Conservation (phyloP, 1,140 invertebrate species). For the Mizuhopecten yessoensis region DNA sequence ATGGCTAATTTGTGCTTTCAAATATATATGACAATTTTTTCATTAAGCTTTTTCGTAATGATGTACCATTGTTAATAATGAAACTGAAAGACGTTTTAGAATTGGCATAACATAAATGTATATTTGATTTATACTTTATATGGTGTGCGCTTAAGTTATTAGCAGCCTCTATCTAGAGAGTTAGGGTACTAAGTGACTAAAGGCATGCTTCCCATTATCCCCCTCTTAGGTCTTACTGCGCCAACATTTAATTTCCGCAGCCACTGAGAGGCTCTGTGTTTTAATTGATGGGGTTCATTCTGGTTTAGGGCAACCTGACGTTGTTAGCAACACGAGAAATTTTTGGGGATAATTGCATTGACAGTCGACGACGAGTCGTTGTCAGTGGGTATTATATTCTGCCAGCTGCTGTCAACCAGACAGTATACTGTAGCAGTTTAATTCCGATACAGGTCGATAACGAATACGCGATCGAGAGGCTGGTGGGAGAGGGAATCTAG, state of each 20-base stretch:
- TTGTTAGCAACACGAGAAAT: neutral
- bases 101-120: too few species aligned
- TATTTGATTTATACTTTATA: too few species aligned
- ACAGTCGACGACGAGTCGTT: neutral
- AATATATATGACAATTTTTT: too few species aligned
- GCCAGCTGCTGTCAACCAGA: neutral
- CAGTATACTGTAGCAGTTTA: neutral
- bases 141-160: too few species aligned
- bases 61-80: too few species aligned
- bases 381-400: neutral
- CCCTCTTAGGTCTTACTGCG: neutral
- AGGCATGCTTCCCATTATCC: too few species aligned
- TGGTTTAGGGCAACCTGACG: neutral
- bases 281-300: neutral
- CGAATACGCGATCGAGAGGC: neutral
- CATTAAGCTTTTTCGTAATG: too few species aligned
- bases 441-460: neutral
- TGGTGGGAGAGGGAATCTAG: neutral
- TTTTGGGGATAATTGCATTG: constrained; percentile 4
- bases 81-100: too few species aligned
- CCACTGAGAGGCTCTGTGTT: neutral
- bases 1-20: too few species aligned
- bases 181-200: too few species aligned
- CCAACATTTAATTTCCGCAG: neutral
- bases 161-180: too few species aligned